Percentiles rank a stretch among this genome's conserved stretches.
These are phyloP conservation scores for Metopolophium dirhodum DNA, from an alignment of 1,140 invertebrate species.

Conservation along the genomic window DNA sequence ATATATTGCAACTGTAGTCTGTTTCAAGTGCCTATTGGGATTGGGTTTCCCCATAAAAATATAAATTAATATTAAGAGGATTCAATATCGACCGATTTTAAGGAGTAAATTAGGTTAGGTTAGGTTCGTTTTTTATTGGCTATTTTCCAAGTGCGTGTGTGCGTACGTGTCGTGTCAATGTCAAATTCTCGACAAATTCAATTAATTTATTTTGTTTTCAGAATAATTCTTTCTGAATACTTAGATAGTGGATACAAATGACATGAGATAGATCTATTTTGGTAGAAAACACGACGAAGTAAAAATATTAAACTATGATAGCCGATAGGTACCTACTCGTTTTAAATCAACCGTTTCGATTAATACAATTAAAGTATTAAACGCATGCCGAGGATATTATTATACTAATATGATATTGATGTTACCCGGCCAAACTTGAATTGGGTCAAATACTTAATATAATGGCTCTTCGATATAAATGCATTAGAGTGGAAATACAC, in stretches of 20 bases:
- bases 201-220: no score
- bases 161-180: neutral
- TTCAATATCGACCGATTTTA: neutral
- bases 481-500: constrained; percentile 48
- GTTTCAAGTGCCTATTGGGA: no score
- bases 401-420: neutral
- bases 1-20: no score
- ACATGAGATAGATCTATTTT: neutral
- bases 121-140: neutral
- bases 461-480: neutral
- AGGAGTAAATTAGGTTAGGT: neutral
- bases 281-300: neutral
- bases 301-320: neutral
- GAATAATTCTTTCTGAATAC: neutral
- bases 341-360: neutral
- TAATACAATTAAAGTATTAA: neutral
- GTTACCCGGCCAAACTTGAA: neutral
- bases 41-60: no score
- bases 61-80: no score
- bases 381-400: neutral
- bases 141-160: neutral
- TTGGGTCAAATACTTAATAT: neutral
- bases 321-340: neutral
- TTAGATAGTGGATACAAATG: neutral
- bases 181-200: neutral